Conservation (phyloP, 2,888 invertebrate species). For the Ornithoptera alexandrae region DNA sequence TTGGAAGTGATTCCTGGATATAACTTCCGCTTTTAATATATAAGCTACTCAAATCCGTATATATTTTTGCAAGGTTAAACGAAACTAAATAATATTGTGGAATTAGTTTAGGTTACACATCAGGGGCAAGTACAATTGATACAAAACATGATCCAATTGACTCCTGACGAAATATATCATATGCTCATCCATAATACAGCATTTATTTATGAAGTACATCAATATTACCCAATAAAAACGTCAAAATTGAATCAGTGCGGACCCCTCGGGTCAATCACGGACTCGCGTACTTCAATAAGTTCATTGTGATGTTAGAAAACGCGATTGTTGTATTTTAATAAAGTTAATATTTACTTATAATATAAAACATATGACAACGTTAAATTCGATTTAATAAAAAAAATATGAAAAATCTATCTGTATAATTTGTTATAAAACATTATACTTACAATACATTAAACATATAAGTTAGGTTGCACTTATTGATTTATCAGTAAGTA, state of each 20-base stretch:
- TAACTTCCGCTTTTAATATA: too few relatives aligned
- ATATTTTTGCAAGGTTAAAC: not conserved
- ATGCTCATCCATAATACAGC: constrained; percentile 48
- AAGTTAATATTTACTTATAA: not conserved
- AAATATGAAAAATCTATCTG: too few relatives aligned
- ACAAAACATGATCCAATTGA: constrained; percentile 32
- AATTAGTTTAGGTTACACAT: not conserved
- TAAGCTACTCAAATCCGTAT: too few relatives aligned
- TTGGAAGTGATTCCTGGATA: too few relatives aligned
- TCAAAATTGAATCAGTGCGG: constrained; percentile 67
- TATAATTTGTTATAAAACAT: too few relatives aligned
- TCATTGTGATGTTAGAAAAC: constrained; percentile 29
- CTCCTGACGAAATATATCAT: constrained; percentile 48
- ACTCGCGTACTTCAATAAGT: constrained; percentile 27
- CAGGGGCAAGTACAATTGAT: constrained; percentile 16
- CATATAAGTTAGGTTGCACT: too few relatives aligned
- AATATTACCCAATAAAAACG: constrained; percentile 72
- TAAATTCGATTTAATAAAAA: too few relatives aligned
- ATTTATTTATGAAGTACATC: constrained; percentile 68
- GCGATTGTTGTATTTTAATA: constrained; percentile 29
- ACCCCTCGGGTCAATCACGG: constrained; percentile 61
- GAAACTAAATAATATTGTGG: not conserved
- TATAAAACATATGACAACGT: not conserved
- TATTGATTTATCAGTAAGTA: too few relatives aligned
- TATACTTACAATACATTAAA: too few relatives aligned